Percentiles rank a stretch among this genome's conserved stretches.
Conservation (phyloP, 2,113 vertebrate species). For the Paratilapia polleni region DNA sequence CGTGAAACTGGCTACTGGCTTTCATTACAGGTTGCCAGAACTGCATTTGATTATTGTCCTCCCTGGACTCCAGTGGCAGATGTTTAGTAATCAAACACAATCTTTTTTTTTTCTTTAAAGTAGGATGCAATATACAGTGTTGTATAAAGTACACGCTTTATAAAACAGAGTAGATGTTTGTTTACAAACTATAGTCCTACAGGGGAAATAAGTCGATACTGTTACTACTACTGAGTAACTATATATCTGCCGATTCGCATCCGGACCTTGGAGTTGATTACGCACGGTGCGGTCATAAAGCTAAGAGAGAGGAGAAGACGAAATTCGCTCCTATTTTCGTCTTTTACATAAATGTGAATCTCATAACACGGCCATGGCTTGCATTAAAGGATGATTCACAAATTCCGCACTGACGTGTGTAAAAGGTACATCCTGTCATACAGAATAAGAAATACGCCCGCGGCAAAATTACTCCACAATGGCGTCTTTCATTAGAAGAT, state of each 20-base stretch:
- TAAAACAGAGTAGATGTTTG: not conserved
- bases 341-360: conserved; percentile 17
- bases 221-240: conserved; percentile 30
- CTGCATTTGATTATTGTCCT: not conserved
- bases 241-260: conserved; percentile 29
- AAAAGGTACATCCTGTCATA: conserved; percentile 74
- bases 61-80: not conserved
- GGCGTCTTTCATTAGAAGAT: conserved; percentile 84
- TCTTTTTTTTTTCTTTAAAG: not conserved
- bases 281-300: conserved; percentile 52
- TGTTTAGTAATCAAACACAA: not conserved
- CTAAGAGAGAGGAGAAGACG: conserved; percentile 7
- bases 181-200: not conserved
- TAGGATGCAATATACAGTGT: not conserved
- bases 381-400: conserved; percentile 61
- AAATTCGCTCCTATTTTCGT: not conserved
- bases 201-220: not conserved
- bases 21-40: conserved; percentile 18
- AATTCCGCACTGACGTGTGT: conserved; percentile 69
- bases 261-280: conserved; percentile 55
- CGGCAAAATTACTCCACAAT: conserved; percentile 85
- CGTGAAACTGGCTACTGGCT: not conserved
- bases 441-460: conserved; percentile 73
- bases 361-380: conserved; percentile 34
- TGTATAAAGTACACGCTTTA: conserved; percentile 12